A percentile compares a stretch with the other conserved stretches of the same genome.
These are phyloP conservation scores for Lytechinus variegatus DNA, from an alignment of 35 echinoderm and acorn worm species.

Conservation along the genomic window DNA sequence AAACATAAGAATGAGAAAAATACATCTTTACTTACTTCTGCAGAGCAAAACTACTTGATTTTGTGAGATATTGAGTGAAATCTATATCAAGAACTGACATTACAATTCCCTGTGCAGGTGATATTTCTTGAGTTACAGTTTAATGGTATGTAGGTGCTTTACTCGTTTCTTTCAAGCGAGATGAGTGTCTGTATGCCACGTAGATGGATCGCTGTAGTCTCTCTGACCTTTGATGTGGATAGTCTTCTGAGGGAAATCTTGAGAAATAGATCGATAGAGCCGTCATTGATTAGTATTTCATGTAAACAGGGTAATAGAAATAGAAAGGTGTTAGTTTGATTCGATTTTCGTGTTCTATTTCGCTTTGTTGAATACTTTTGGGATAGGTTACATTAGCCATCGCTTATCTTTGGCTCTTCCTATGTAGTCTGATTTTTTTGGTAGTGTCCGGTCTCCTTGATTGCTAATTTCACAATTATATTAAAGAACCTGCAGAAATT, in stretches of 20 bases:
- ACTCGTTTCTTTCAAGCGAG: background rate
- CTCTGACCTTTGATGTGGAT: background rate
- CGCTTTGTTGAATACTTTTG: background rate
- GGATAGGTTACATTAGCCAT: background rate
- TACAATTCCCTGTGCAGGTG: background rate
- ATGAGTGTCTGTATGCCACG: background rate
- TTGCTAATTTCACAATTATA: no score
- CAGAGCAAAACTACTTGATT: background rate
- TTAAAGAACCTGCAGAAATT: no score
- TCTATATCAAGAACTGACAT: background rate
- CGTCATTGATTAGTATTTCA: background rate
- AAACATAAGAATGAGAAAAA: background rate
- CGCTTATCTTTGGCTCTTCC: background rate
- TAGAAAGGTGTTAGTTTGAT: background rate
- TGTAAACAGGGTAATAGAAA: background rate
- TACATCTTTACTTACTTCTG: background rate
- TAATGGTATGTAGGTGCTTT: background rate
- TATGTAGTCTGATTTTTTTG: no score
- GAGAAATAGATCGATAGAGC: background rate
- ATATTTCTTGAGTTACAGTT: background rate
- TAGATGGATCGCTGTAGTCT: background rate
- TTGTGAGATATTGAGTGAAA: background rate
- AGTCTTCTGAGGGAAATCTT: background rate
- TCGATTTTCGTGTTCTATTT: background rate
- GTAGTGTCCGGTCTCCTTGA: no score